Percentiles rank a stretch among this genome's conserved stretches.
Conservation (phyloP, 2,113 vertebrate species). For the Apteryx mantelli region DNA sequence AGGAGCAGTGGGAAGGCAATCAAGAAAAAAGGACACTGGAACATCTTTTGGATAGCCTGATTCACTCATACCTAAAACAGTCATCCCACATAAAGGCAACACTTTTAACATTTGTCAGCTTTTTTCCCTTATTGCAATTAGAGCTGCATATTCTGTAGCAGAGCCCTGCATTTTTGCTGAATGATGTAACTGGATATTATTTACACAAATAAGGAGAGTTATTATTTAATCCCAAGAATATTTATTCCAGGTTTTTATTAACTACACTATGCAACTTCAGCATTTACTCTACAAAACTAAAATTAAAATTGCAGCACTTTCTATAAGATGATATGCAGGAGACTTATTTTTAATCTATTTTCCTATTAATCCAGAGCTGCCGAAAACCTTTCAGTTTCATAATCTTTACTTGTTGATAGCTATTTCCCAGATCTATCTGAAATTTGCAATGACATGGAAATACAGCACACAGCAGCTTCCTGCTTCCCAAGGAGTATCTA, state of each 20-base stretch:
- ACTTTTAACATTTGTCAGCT: slow-evolving; percentile 18
- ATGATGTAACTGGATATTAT: slow-evolving; percentile 34
- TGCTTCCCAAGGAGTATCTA: background rate
- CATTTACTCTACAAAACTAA: background rate
- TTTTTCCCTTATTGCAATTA: background rate
- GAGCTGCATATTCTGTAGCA: background rate
- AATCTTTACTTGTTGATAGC: background rate
- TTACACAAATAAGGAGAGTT: background rate
- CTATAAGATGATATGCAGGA: background rate
- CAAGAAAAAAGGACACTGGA: background rate
- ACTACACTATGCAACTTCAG: background rate
- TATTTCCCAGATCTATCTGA: background rate
- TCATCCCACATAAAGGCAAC: slow-evolving; percentile 22
- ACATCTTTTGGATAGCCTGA: background rate
- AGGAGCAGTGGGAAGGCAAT: background rate
- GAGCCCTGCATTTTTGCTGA: slow-evolving; percentile 38
- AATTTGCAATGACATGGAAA: background rate
- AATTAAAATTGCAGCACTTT: background rate
- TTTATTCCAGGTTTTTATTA: background rate
- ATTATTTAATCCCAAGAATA: background rate
- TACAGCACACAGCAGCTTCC: background rate
- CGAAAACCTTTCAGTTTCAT: background rate
- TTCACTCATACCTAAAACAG: slow-evolving; percentile 1
- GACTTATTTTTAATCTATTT: background rate
- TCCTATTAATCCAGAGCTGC: background rate